These are phyloP conservation scores for Drosophila teissieri DNA, from an alignment of 1,140 invertebrate genomes.

Conservation along the genomic window DNA sequence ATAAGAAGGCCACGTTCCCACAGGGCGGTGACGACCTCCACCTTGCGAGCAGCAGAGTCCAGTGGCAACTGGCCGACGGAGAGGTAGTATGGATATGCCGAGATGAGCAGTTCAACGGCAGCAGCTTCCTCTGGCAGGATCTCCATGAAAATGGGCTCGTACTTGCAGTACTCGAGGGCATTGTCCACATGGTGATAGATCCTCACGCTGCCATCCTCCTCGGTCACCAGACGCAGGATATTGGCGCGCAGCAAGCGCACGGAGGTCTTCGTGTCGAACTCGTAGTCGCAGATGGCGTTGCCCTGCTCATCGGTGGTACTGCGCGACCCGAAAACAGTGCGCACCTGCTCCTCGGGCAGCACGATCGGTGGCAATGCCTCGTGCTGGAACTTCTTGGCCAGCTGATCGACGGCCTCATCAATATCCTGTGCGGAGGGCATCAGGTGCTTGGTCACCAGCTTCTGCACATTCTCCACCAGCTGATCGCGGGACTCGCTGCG, in stretches of 20 bases:
- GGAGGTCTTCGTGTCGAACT: slow-evolving; percentile 89
- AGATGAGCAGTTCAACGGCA: slow-evolving; percentile 90
- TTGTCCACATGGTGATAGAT: slow-evolving; percentile 94
- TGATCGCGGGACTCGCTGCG: slow-evolving; percentile 85
- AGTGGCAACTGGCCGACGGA: slow-evolving; percentile 90
- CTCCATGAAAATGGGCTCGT: slow-evolving; percentile 91
- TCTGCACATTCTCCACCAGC: slow-evolving; percentile 87
- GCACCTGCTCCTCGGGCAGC: slow-evolving; percentile 87
- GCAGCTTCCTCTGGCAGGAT: slow-evolving; percentile 88
- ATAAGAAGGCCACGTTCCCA: slow-evolving; percentile 90
- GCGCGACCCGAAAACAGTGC: slow-evolving; percentile 89
- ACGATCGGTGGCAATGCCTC: slow-evolving; percentile 94
- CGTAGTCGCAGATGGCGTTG: slow-evolving; percentile 87
- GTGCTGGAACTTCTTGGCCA: slow-evolving; percentile 93
- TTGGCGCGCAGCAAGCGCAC: slow-evolving; percentile 90
- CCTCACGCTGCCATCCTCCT: slow-evolving; percentile 87
- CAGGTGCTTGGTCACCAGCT: slow-evolving; percentile 35
- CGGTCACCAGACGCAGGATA: slow-evolving; percentile 88
- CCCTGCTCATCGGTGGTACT: slow-evolving; percentile 89
- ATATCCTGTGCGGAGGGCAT: slow-evolving; percentile 87
- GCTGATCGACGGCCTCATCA: slow-evolving; percentile 93
- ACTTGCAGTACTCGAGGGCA: slow-evolving; percentile 92
- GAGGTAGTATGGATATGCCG: slow-evolving; percentile 91
- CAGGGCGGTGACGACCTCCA: slow-evolving; percentile 87
- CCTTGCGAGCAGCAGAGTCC: slow-evolving; percentile 87